Percentiles rank a stretch among this genome's conserved stretches.
These are phyloP conservation scores for Coranthus polyacanthus DNA, from an alignment of 2,797 vertebrate species.

Conservation along the genomic window DNA sequence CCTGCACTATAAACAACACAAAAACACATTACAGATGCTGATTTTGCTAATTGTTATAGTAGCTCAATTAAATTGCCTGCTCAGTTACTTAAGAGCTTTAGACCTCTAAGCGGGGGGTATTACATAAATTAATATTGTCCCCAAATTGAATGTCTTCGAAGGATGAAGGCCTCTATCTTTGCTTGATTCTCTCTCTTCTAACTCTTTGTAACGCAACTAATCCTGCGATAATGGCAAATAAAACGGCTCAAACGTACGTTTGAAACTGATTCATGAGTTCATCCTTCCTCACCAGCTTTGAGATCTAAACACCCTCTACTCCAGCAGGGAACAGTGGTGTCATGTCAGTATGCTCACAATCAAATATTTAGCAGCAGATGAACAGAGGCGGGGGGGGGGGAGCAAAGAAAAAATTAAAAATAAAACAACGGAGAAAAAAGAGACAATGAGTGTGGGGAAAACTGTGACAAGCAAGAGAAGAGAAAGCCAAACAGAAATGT, in stretches of 20 bases:
- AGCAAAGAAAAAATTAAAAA: constrained; percentile 23
- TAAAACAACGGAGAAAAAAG: constrained; percentile 21
- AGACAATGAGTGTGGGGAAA: constrained; percentile 4
- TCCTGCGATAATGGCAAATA: constrained; percentile 22
- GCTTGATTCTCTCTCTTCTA: constrained; percentile 6
- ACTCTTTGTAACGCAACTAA: constrained; percentile 13
- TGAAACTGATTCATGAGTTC: constrained; percentile 35
- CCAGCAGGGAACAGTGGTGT: constrained; percentile 47
- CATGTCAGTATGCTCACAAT: constrained; percentile 53
- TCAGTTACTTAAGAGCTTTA: no score
- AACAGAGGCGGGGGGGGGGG: constrained; percentile 12
- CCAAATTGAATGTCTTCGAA: constrained; percentile 5
- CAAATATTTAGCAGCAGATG: constrained; percentile 67
- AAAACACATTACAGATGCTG: constrained; percentile 11
- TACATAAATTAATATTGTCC: constrained; percentile 4
- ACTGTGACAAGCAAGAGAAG: not conserved
- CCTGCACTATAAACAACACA: constrained; percentile 2
- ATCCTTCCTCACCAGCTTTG: constrained; percentile 32
- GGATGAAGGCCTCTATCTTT: constrained; percentile 2
- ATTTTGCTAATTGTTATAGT: constrained; percentile 7
- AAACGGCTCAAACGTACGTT: constrained; percentile 41
- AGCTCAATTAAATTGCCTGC: no score
- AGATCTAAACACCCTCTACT: constrained; percentile 55
- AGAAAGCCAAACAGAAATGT: constrained; percentile 30
- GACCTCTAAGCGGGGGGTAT: not conserved